Conservation (phyloP, 1,140 invertebrate genomes). For the Pseudomyrmex dendroicus region DNA sequence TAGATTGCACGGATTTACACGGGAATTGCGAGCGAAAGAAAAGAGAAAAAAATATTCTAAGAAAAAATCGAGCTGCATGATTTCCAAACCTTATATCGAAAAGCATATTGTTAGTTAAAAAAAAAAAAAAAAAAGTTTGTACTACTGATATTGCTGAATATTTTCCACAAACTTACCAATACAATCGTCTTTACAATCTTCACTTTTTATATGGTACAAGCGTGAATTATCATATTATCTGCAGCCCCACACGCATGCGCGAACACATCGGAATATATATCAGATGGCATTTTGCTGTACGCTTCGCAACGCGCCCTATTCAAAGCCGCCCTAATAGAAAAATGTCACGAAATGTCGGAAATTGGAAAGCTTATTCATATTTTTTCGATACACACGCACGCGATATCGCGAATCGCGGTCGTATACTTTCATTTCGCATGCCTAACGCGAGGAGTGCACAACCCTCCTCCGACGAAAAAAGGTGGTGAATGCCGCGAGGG, state of each 20-base stretch:
- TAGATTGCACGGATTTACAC: conserved; percentile 14
- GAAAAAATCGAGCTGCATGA: not conserved
- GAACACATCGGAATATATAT: conserved; percentile 78
- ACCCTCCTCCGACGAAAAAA: conserved; percentile 50
- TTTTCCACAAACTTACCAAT: not conserved
- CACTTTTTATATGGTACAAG: not conserved
- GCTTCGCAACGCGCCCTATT: conserved; percentile 80
- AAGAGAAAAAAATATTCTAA: not conserved
- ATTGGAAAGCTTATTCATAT: conserved; percentile 85
- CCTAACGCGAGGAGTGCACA: conserved; percentile 72
- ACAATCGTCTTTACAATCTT: not conserved
- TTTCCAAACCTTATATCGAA: not conserved
- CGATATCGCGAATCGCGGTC: conserved; percentile 57
- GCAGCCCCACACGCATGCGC: conserved; percentile 67
- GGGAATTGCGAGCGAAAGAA: not conserved
- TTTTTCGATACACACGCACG: conserved; percentile 80
- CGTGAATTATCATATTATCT: not conserved
- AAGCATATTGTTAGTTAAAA: not conserved
- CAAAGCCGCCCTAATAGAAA: conserved; percentile 83
- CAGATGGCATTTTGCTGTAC: conserved; percentile 84
- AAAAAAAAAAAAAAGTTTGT: not conserved
- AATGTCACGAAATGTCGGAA: conserved; percentile 85
- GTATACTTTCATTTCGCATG: conserved; percentile 82
- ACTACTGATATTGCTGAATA: not conserved
- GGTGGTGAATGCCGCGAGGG: conserved; percentile 47